Conservation (phyloP, 2,888 invertebrate genomes). For the Cyclophora albipunctata region DNA sequence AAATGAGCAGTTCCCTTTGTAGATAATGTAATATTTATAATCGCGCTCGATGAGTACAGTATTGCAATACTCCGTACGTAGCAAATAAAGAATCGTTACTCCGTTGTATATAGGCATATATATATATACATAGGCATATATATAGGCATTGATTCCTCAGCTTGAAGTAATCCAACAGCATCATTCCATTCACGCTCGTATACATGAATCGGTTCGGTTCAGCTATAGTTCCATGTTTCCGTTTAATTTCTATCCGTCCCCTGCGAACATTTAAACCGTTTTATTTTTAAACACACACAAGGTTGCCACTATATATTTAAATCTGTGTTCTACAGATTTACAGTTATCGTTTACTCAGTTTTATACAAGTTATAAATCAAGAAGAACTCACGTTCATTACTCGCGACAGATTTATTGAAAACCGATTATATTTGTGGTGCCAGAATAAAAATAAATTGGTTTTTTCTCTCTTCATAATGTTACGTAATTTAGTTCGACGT, state of each 20-base stretch:
- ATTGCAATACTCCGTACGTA: too few relatives aligned
- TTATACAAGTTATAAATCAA: slow-evolving; percentile 16
- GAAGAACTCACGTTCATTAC: slow-evolving; percentile 3
- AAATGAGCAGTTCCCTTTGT: too few relatives aligned
- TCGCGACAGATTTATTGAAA: slow-evolving; percentile 10
- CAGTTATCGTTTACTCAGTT: slow-evolving; percentile 17
- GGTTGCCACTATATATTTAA: slow-evolving; percentile 29
- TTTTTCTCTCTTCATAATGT: not conserved
- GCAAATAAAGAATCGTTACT: too few relatives aligned
- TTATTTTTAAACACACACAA: slow-evolving; percentile 40
- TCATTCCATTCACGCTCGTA: not conserved
- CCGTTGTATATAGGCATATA: too few relatives aligned
- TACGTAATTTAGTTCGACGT: not conserved
- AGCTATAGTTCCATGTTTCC: slow-evolving; percentile 19
- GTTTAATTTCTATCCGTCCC: slow-evolving; percentile 27
- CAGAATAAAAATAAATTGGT: not conserved
- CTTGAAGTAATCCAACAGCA: slow-evolving; percentile 2
- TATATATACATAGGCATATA: too few relatives aligned
- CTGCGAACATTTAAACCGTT: slow-evolving; percentile 26
- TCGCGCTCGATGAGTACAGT: too few relatives aligned
- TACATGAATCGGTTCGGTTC: slow-evolving; percentile 7
- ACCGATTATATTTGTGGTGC: slow-evolving; percentile 1
- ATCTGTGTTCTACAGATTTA: slow-evolving; percentile 18
- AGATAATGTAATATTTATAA: too few relatives aligned
- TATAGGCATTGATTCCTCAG: too few relatives aligned